Conservation (phyloP, 1,140 invertebrate genomes). For the Chrysomallon squamiferum region DNA sequence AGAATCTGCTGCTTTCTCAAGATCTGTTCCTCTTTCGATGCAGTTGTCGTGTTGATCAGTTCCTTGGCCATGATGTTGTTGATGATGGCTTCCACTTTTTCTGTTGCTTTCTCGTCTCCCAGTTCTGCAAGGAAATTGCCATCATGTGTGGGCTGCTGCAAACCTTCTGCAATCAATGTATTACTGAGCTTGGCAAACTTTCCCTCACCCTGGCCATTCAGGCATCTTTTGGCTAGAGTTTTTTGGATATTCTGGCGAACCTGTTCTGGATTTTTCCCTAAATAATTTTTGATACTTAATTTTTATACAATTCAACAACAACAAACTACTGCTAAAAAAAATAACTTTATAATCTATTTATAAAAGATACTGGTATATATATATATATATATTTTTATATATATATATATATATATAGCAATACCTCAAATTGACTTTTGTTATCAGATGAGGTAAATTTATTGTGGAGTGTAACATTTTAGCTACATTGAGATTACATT, state of each 20-base stretch:
- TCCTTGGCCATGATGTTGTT: constrained; percentile 63
- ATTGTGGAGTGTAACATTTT: too few relatives aligned
- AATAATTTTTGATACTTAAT: constrained; percentile 5
- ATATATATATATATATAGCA: too few relatives aligned
- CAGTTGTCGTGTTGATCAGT: constrained; percentile 50
- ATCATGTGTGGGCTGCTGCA: constrained; percentile 17
- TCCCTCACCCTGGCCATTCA: constrained; percentile 25
- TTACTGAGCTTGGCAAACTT: constrained; percentile 22
- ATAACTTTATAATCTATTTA: too few relatives aligned
- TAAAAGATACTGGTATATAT: too few relatives aligned
- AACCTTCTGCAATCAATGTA: constrained; percentile 17
- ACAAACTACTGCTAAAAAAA: too few relatives aligned
- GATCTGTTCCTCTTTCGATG: constrained; percentile 72
- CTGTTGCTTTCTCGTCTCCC: constrained; percentile 56
- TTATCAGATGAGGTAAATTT: too few relatives aligned
- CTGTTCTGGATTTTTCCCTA: constrained; percentile 30
- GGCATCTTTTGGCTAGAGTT: constrained; percentile 30
- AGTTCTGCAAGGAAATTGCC: constrained; percentile 14
- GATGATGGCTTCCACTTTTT: constrained; percentile 61
- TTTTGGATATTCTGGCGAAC: constrained; percentile 42
- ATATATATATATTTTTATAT: too few relatives aligned
- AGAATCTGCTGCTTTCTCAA: constrained; percentile 79
- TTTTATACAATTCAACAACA: too few relatives aligned
- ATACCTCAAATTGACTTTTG: too few relatives aligned
- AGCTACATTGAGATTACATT: too few relatives aligned